Conservation (phyloP, 1,140 invertebrate genomes). For the Argopecten irradians region DNA sequence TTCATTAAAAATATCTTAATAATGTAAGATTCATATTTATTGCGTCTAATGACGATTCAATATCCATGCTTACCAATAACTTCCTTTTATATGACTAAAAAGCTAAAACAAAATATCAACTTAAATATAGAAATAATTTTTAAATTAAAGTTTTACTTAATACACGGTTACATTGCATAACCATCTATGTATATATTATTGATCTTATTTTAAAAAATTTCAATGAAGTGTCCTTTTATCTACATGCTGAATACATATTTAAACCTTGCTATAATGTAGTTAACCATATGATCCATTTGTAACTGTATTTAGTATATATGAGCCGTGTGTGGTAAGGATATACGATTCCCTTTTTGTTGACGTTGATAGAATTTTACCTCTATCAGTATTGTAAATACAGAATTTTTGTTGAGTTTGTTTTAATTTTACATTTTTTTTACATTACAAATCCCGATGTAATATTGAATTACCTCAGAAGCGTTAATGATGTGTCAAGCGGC, state of each 20-base stretch:
- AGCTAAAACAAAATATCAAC: too few relatives aligned
- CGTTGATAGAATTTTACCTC: not conserved
- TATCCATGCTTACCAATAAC: too few relatives aligned
- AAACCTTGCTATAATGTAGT: not conserved
- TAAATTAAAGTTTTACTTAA: too few relatives aligned
- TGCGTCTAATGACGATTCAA: too few relatives aligned
- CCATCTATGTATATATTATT: not conserved
- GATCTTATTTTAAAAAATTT: not conserved
- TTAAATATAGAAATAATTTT: too few relatives aligned
- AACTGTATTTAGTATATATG: not conserved
- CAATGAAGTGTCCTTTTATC: not conserved
- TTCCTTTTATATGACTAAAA: too few relatives aligned
- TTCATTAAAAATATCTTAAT: too few relatives aligned
- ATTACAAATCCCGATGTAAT: not conserved
- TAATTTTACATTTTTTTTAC: not conserved
- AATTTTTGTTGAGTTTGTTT: slow-evolving; percentile 6
- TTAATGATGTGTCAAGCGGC: not conserved
- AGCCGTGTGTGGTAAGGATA: not conserved
- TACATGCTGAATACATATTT: not conserved
- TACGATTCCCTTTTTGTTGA: not conserved
- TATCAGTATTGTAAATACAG: slow-evolving; percentile 14
- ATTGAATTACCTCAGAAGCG: not conserved
- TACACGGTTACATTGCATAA: too few relatives aligned
- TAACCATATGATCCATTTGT: not conserved
- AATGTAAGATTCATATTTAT: too few relatives aligned